Base-by-base conservation (phyloP, 1,140 invertebrate species). In the Bombus balteatus region DNA sequence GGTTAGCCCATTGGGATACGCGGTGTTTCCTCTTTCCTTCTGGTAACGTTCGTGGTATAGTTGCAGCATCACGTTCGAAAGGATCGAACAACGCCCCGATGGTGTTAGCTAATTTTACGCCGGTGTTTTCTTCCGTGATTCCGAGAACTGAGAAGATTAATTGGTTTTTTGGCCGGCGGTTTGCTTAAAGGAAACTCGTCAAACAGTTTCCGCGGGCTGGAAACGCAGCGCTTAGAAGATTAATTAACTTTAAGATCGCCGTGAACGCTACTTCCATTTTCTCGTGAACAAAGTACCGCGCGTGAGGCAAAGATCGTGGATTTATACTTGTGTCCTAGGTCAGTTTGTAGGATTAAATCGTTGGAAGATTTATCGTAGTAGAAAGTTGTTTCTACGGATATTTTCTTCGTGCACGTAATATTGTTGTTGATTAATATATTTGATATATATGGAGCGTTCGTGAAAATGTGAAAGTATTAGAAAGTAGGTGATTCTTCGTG, bases 81-180 rank as follows among this genome's bases (percentile, higher is more conserved):
- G 75, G 75, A 77, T 77, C 75, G 75, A n/a, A 76, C 74, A 25
- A 59, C 32, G 37, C 53, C 22, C 25, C 34, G 75, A 77, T 57
- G 53, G 75, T 77, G 75, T 77, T 62, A 77, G 75, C 75, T 77
- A 77, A 77, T 77, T 77, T 77, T 77, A 77, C 75, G 75, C 75
- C 75, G 75, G 75, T 77, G 75, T 77, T 77, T 71, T 62, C 75
- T 2, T 15, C 34, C 75, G 37, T 47, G 53, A 77, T 77, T 77
- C 75, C 28, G 25, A 39, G 75, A 77, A 77, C 25, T 2, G 5
- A 57, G 25, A 77, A 77, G 75, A 77, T 77, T 77, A 77, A 77
- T 77, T 77, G 75, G 34, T 77, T 77, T 62, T 77, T n/a, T 66
- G 34, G 53, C 18, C 75, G 75, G 53, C 75, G 53, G 75, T 62